A percentile compares a stretch with the other conserved stretches of the same genome.
Conservation (phyloP, 2,888 invertebrate genomes). For the Unio pictorum region DNA sequence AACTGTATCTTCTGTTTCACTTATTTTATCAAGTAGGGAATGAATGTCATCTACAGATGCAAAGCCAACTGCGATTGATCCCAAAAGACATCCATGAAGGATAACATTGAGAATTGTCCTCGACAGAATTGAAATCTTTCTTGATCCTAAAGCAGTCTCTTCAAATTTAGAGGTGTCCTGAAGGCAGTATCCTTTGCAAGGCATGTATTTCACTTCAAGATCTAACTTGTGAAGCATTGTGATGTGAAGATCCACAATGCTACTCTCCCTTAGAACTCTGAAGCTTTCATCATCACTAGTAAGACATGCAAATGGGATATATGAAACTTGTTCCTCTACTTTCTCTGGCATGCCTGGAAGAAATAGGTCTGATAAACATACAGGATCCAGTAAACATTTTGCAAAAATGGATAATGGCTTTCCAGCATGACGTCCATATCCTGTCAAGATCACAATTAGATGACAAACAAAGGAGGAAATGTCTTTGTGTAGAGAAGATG, state of each 20-base stretch:
- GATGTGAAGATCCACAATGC: too few relatives aligned
- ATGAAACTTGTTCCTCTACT: background rate
- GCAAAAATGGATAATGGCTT: conserved; percentile 1
- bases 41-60: background rate
- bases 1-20: too few relatives aligned
- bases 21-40: background rate
- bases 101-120: background rate
- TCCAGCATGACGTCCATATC: too few relatives aligned
- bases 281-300: too few relatives aligned
- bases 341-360: conserved; percentile 9
- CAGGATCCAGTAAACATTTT: conserved; percentile 6
- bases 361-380: background rate
- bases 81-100: background rate
- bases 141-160: background rate
- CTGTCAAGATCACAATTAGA: background rate
- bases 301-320: background rate
- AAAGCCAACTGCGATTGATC: background rate
- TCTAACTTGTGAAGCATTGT: too few relatives aligned
- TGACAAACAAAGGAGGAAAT: conserved; percentile 9
- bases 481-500: conserved; percentile 4
- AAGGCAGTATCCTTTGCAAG: too few relatives aligned
- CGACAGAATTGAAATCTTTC: conserved; percentile 9
- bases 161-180: too few relatives aligned
- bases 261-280: too few relatives aligned
- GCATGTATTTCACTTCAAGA: too few relatives aligned